These are phyloP conservation scores for Zygogramma bicolorata DNA, from an alignment of 2,888 invertebrate species.

Conservation along the genomic window DNA sequence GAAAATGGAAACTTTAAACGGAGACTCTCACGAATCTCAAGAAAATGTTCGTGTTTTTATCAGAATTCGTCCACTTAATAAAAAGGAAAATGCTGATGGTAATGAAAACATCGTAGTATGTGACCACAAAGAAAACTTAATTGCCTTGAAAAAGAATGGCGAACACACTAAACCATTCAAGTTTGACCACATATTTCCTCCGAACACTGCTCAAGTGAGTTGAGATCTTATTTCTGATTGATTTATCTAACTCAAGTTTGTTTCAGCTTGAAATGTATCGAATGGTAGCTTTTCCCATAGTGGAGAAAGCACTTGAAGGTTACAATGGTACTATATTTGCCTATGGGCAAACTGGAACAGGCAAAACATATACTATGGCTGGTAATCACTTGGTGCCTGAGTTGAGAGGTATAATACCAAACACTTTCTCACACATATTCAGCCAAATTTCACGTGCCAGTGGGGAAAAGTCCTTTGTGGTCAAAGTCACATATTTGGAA, in stretches of 20 bases:
- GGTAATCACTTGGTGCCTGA: conserved; percentile 90
- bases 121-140: conserved; percentile 80
- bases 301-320: conserved; percentile 95
- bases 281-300: conserved; percentile 95
- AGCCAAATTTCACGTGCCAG: conserved; percentile 96
- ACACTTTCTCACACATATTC: conserved; percentile 99
- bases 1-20: conserved; percentile 47
- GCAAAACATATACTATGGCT: conserved; percentile 99
- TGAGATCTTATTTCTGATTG: background rate
- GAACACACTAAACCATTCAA: conserved; percentile 83
- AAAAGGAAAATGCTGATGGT: conserved; percentile 81
- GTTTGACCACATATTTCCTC: conserved; percentile 95
- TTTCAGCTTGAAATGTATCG: conserved; percentile 92
- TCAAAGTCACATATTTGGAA: conserved; percentile 97
- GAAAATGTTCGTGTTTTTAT: conserved; percentile 98
- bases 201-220: conserved; percentile 83
- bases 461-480: conserved; percentile 80
- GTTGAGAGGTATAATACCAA: conserved; percentile 95
- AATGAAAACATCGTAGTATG: conserved; percentile 82
- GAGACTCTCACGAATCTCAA: conserved; percentile 45
- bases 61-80: conserved; percentile 92
- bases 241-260: background rate
- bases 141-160: conserved; percentile 82
- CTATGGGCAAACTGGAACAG: conserved; percentile 95
- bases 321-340: conserved; percentile 96